Conservation (phyloP, 2,113 vertebrate genomes). For the Zosterops pallidus region DNA sequence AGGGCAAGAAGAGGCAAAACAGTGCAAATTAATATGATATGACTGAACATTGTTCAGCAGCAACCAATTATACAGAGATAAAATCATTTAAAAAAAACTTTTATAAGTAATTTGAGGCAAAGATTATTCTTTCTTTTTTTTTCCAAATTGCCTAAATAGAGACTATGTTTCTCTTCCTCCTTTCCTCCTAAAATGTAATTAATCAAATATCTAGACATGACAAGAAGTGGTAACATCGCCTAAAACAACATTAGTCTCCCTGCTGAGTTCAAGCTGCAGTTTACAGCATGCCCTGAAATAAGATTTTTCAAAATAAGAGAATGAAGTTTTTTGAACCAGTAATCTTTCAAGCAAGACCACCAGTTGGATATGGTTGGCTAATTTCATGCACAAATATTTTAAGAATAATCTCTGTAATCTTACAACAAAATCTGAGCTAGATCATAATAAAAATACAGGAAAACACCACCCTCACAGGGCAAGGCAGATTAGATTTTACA, state of each 20-base stretch:
- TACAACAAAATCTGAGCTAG: neutral
- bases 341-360: neutral
- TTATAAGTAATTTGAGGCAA: conserved; percentile 30
- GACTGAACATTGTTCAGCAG: neutral
- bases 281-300: neutral
- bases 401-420: neutral
- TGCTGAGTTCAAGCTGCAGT: neutral
- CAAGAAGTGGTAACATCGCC: neutral
- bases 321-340: neutral
- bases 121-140: neutral
- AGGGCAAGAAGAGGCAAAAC: conserved; percentile 49
- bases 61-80: conserved; percentile 26
- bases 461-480: neutral
- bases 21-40: conserved; percentile 1
- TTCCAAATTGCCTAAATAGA: conserved; percentile 1
- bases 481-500: neutral
- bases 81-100: neutral
- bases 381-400: neutral
- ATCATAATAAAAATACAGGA: neutral
- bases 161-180: conserved; percentile 1
- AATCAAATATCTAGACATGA: neutral
- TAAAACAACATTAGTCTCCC: conserved; percentile 41
- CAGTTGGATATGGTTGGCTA: neutral
- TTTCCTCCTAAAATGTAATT: neutral
- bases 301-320: neutral